Evolutionary conservation across 2,113 vertebrate species (phyloP), one percentile per base, ranked within the genome.

Genomic region (Silurus asotus): DNA sequence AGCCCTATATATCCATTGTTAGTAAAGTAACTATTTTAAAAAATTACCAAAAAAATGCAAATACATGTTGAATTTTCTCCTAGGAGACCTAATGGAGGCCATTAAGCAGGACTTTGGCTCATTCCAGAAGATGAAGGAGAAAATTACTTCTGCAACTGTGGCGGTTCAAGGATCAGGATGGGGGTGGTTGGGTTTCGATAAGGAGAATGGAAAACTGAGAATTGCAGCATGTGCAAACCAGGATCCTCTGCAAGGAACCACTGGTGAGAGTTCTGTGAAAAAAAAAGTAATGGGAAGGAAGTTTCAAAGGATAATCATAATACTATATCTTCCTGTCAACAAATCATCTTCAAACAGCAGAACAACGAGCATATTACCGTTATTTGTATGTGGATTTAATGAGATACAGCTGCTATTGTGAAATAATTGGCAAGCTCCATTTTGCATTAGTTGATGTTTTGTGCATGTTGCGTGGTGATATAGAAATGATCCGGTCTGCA

Each of bases 161-260:
- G 97, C 97, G 0, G 97, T 99, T 77, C 98, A 99, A 86, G 98
- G 98, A 77, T 99, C 98, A 2, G 98, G 98, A 65, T 99, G 98
- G 98, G 97, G 97, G 0, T 99, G 98, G 98, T 95, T 99, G 48
- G 97, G 97, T 75, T 98, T 94, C 51, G 96, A 96, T 28, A 99
- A 98, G 90, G 97, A 97, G 25, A 94, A 89, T 6, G 94, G 95
- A 0, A 94, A 92, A 85, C 91, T 99, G 17, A 94, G 96, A 79
- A 92, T 99, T 64, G 95, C 94, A 84, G 96, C 97, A 37, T 99
- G 97, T 93, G 76, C 95, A 53, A 99, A 99, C 93, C 98, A 99
- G 92, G 98, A 99, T 89, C 98, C 98, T 59, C 90, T 99, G 84
- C 97, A 98, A 88, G 98, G 97, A 89, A 97, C 97, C 87, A 98